phyloP scores from a whole-genome alignment of 2,888 invertebrate genomes.

The Lathronympha strigana region DNA sequence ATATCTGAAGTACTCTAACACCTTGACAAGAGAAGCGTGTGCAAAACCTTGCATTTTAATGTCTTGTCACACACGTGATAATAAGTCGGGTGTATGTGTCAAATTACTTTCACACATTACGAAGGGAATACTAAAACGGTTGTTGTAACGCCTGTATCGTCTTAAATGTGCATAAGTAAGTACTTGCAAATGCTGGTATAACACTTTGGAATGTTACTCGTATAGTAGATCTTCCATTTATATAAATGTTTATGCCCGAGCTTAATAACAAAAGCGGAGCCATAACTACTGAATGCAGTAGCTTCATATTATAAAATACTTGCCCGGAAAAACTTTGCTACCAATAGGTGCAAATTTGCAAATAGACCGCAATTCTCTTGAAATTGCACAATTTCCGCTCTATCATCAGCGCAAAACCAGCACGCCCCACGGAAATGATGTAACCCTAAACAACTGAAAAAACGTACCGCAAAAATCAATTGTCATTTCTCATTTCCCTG shows the following conservation, averaged over 20 bases:
- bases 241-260: too few species aligned
- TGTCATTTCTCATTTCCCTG: conserved; percentile 27
- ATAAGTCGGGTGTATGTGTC: conserved; percentile 16
- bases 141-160: not conserved
- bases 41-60: not conserved
- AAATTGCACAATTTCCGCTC: conserved; percentile 13
- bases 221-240: too few species aligned
- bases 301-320: too few species aligned
- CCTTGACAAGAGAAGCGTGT: too few species aligned
- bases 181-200: not conserved
- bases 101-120: conserved; percentile 18
- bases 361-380: conserved; percentile 1
- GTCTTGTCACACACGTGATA: conserved; percentile 14
- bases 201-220: not conserved
- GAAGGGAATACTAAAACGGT: not conserved
- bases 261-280: too few species aligned
- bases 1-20: too few species aligned
- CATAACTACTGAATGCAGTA: too few species aligned
- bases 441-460: conserved; percentile 18
- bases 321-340: not conserved
- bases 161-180: not conserved
- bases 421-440: conserved; percentile 31
- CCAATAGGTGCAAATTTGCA: not conserved
- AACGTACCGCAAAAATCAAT: conserved; percentile 28
- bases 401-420: not conserved